phyloP scores from a whole-genome alignment of 2,113 vertebrate genomes.

The Tyto alba region DNA sequence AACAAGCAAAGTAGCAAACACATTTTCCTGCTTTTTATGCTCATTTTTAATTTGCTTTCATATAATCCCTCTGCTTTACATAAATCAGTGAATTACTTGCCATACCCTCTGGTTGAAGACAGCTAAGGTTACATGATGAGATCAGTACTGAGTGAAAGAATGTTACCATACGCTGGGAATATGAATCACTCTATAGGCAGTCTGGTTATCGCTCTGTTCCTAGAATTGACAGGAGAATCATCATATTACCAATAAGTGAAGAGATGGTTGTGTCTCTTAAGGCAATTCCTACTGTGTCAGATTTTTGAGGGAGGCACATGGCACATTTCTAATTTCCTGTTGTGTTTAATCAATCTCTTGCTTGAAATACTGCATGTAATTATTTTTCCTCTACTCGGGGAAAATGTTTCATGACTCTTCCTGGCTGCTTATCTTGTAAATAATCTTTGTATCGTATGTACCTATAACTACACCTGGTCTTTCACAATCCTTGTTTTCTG shows the following conservation, averaged over 20 bases:
- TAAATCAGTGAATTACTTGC: neutral
- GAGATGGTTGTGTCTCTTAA: neutral
- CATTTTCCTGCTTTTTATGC: neutral
- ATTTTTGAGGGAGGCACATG: neutral
- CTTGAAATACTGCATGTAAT: neutral
- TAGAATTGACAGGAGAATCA: neutral
- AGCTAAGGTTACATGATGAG: neutral
- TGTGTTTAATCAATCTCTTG: constrained; percentile 7
- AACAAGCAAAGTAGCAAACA: neutral
- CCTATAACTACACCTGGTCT: neutral
- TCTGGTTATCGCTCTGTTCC: neutral
- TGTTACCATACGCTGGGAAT: neutral
- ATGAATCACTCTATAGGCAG: constrained; percentile 7
- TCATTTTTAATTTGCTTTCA: constrained; percentile 36
- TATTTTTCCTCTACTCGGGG: neutral
- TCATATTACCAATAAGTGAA: neutral
- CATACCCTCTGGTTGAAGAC: neutral
- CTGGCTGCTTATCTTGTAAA: neutral
- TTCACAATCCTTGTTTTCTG: neutral
- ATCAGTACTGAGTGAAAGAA: neutral
- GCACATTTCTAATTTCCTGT: constrained; percentile 13
- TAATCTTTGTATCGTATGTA: neutral
- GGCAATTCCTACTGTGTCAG: neutral
- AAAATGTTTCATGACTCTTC: neutral
- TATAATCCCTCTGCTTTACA: neutral